phyloP scores from a whole-genome alignment of 2,888 invertebrate species.

The Empis stercorea region DNA sequence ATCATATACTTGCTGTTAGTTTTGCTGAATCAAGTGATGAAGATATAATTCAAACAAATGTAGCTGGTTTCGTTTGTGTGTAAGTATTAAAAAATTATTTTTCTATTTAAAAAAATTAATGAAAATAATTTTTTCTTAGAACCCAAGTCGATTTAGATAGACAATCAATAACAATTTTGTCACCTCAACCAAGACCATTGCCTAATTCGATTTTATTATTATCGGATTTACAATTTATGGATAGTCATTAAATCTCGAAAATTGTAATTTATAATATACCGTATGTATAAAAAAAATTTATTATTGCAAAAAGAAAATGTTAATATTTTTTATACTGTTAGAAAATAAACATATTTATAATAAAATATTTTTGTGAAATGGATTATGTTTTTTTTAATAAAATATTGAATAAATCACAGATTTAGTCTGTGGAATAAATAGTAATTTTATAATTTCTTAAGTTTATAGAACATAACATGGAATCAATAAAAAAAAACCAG shows the following conservation, averaged over 20 bases:
- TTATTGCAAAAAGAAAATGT: no score
- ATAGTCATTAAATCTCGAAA: conserved; percentile 49
- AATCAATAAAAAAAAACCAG: no score
- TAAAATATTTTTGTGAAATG: no score
- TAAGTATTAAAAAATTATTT: conserved; percentile 41
- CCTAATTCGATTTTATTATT: conserved; percentile 76
- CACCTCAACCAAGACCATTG: conserved; percentile 86
- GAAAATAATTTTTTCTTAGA: conserved; percentile 38
- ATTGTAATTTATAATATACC: neutral
- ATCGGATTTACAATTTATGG: conserved; percentile 92
- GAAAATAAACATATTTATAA: no score
- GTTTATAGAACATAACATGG: no score
- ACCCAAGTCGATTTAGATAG: conserved; percentile 82
- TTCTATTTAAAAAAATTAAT: neutral
- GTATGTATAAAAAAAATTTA: no score
- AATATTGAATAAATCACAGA: no score
- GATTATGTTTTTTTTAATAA: no score
- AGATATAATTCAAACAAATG: conserved; percentile 74
- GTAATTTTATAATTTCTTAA: no score
- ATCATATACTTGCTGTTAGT: conserved; percentile 81
- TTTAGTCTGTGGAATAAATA: no score
- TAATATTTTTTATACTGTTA: no score
- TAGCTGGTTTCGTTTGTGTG: conserved; percentile 86
- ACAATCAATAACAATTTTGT: conserved; percentile 76
- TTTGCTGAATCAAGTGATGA: conserved; percentile 73